Base-by-base conservation (phyloP, 2,888 invertebrate genomes). In the Nysson spinosus region DNA sequence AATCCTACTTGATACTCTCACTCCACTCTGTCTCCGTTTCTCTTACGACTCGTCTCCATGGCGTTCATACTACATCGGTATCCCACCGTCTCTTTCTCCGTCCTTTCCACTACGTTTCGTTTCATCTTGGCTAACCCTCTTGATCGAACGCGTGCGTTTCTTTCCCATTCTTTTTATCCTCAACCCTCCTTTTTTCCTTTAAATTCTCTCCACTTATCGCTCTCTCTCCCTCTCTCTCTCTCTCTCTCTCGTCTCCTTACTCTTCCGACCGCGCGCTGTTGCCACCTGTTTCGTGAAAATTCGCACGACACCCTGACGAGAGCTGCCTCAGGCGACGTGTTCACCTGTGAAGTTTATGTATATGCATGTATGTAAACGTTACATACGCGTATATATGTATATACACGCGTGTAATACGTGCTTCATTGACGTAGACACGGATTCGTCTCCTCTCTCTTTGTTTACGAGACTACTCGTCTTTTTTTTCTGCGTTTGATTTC, bases 281-380 rank as follows among this genome's bases (percentile, higher is more conserved):
- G 77, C 80, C 80, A 80, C 80, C 80, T 80, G 80, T 80, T 80
- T 77, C 65, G 67, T 66, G 67, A 72, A 78, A 74, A 74, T 78
- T 68, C 67, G 67, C 69, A 69, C 65, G 64, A 44, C 39, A 37
- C 26, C 28, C 54, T 16, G 47, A n/a, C n/a, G n/a, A n/a, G n/a
- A 54, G 26, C 12, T 44, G 60, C 64, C 44, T 50, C 34, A 30
- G 56, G 46, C 56, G 57, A 52, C 43, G 57, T 43, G 55, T 57
- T 55, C 65, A 66, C 65, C 65, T 65, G 65, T 42, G 42, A 3
- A 4, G 9, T 19, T 14, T 26, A 26, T 19, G 11, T 17, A 9
- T 24, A 24, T 24, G n/a, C n/a, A n/a, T n/a, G n/a, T n/a, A n/a
- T n/a, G n/a, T n/a, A n/a, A n/a, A n/a, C n/a, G n/a, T 7, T 3